Evolutionary conservation across 2,888 invertebrate genomes (phyloP).

Genomic region (Phalera bucephala): DNA sequence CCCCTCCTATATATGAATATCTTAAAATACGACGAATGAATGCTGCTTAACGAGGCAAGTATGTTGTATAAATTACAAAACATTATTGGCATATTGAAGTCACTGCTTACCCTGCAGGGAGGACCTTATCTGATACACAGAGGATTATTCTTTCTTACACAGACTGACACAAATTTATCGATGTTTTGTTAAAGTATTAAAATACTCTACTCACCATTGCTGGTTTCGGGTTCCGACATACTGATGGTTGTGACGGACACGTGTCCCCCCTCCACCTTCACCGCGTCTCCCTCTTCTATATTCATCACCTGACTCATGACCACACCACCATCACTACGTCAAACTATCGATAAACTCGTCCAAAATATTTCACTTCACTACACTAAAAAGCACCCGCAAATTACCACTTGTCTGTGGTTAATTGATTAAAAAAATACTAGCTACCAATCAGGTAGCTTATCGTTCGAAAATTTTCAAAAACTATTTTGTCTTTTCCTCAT

Average conservation of each 20-base stretch:
- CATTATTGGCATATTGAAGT: no score
- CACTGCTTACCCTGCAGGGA: no score
- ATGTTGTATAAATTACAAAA: no score
- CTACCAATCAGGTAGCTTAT: not conserved
- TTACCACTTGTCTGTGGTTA: constrained; percentile 34
- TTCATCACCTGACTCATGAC: constrained; percentile 39
- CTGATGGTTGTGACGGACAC: constrained; percentile 93
- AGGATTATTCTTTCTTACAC: no score
- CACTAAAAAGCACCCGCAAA: constrained; percentile 56
- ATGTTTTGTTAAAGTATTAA: no score
- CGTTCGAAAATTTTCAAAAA: constrained; percentile 45
- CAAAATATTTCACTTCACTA: constrained; percentile 58
- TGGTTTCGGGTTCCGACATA: constrained; percentile 83
- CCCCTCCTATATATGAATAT: no score
- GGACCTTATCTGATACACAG: no score
- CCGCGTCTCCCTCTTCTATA: constrained; percentile 68
- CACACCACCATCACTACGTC: constrained; percentile 46
- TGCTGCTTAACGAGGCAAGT: no score
- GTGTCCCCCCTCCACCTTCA: constrained; percentile 81
- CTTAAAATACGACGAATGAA: no score
- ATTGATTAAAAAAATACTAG: constrained; percentile 53
- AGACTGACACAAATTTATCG: no score
- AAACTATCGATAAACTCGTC: constrained; percentile 49
- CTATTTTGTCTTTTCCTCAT: constrained; percentile 47
- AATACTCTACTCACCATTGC: constrained; percentile 70